A percentile compares a stretch with the other conserved stretches of the same genome.
phyloP scores from a whole-genome alignment of 2,113 vertebrate species.

The Nothocercus julius region DNA sequence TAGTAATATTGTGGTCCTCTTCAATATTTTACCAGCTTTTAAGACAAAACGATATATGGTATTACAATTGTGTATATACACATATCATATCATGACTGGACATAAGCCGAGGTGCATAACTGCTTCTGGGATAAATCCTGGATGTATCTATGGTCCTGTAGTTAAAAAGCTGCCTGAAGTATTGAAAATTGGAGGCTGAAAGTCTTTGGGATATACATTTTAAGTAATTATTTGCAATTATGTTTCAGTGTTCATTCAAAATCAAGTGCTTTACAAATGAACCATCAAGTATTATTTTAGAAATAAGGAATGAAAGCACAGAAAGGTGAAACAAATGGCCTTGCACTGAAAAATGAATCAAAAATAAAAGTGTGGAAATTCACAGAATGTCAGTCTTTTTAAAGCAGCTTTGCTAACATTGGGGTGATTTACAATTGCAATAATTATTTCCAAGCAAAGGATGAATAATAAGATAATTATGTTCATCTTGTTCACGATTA shows the following conservation, averaged over 20 bases:
- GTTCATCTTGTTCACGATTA: not conserved
- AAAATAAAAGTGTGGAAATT: not conserved
- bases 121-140: not conserved
- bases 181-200: not conserved
- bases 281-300: not conserved
- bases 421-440: not conserved
- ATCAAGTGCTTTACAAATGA: not conserved
- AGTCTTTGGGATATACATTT: not conserved
- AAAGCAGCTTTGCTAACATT: not conserved
- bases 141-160: not conserved
- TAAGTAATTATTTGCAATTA: not conserved
- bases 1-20: not conserved
- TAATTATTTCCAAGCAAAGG: conserved; percentile 6
- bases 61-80: not conserved
- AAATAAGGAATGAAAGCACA: not conserved
- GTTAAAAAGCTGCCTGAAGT: not conserved
- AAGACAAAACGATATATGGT: not conserved
- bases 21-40: not conserved
- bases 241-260: not conserved
- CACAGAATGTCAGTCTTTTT: not conserved
- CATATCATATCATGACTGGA: not conserved
- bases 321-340: not conserved
- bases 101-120: not conserved
- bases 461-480: not conserved
- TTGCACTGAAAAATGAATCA: not conserved